These are phyloP conservation scores for Phaetusa simplex DNA, from an alignment of 2,113 vertebrate genomes.

Conservation along the genomic window DNA sequence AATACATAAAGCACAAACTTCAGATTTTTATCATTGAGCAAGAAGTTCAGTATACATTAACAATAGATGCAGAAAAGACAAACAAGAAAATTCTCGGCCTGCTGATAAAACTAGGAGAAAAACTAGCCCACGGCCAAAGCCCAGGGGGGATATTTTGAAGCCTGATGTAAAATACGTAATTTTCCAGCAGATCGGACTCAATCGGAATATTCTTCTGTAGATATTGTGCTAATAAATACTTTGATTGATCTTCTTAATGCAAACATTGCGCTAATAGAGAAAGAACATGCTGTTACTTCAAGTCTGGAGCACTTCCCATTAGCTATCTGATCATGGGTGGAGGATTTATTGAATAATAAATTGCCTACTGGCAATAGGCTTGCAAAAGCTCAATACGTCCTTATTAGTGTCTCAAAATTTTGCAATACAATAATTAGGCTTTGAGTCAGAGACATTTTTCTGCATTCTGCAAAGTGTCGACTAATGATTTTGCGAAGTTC, in stretches of 20 bases:
- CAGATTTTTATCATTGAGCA: neutral
- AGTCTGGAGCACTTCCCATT: neutral
- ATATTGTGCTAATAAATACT: constrained; percentile 8
- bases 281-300: neutral
- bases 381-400: neutral
- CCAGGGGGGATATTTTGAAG: neutral
- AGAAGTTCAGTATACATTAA: neutral
- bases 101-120: neutral
- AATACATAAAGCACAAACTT: neutral
- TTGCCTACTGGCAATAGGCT: neutral
- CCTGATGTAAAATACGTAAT: neutral
- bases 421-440: constrained; percentile 2
- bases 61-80: neutral
- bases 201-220: neutral
- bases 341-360: constrained; percentile 39
- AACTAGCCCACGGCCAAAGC: neutral
- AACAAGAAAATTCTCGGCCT: neutral
- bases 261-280: neutral
- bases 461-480: neutral
- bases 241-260: constrained; percentile 32
- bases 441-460: neutral
- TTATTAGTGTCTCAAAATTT: constrained; percentile 10
- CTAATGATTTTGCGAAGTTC: neutral
- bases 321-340: neutral
- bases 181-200: neutral